phyloP scores from a whole-genome alignment of 2,888 invertebrate species.

The Uropetala carovei region DNA sequence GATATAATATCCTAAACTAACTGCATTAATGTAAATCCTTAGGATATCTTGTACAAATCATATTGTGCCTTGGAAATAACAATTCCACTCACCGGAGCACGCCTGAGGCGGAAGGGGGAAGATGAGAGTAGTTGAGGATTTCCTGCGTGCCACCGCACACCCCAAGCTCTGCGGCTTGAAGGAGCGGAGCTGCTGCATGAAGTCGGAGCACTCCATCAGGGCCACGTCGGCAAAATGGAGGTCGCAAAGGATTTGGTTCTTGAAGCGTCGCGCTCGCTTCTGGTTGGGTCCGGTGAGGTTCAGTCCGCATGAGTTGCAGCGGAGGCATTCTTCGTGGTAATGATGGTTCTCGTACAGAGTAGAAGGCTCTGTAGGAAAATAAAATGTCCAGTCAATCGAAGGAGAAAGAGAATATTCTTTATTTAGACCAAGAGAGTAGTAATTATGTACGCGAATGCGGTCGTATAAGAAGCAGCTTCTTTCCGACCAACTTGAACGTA shows the following conservation, averaged over 20 bases:
- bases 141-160: conserved; percentile 94
- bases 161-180: conserved; percentile 97
- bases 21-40: too few species aligned
- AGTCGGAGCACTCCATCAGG: conserved; percentile 97
- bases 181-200: conserved; percentile 96
- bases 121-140: conserved; percentile 95
- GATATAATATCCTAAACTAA: too few species aligned
- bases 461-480: background rate
- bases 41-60: too few species aligned
- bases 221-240: conserved; percentile 97
- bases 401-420: background rate
- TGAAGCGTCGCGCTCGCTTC: conserved; percentile 79
- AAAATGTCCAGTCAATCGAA: background rate
- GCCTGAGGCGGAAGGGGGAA: conserved; percentile 96
- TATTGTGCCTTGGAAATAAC: background rate
- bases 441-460: background rate
- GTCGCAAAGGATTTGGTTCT: conserved; percentile 96
- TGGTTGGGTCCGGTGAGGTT: conserved; percentile 95
- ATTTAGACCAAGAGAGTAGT: background rate
- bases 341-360: conserved; percentile 96
- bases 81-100: conserved; percentile 85
- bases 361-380: conserved; percentile 85
- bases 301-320: conserved; percentile 96
- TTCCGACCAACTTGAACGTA: too few species aligned
- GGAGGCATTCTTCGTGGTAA: conserved; percentile 98